Evolutionary conservation across 2,113 vertebrate species (phyloP).

Genomic region (Bos taurus): ARS-UCD2.0 NC_037347.1:9659501-9660000

Average conservation of each 20-base stretch:
- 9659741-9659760: background rate
- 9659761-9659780: background rate
- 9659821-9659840: background rate
- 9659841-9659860: background rate
- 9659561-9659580: background rate
- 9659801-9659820: background rate
- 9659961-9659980: background rate
- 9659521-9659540: background rate
- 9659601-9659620: background rate
- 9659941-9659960: background rate
- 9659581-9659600: background rate
- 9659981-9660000: background rate
- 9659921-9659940: background rate
- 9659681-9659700: background rate
- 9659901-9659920: background rate
- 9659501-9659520: background rate
- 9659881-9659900: background rate
- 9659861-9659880: background rate
- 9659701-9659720: no score
- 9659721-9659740: background rate
- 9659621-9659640: background rate
- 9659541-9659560: background rate
- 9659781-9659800: background rate
- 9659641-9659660: background rate
- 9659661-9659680: background rate